Base-by-base conservation (phyloP, 2,113 vertebrate genomes). In the Zootoca vivipara region DNA sequence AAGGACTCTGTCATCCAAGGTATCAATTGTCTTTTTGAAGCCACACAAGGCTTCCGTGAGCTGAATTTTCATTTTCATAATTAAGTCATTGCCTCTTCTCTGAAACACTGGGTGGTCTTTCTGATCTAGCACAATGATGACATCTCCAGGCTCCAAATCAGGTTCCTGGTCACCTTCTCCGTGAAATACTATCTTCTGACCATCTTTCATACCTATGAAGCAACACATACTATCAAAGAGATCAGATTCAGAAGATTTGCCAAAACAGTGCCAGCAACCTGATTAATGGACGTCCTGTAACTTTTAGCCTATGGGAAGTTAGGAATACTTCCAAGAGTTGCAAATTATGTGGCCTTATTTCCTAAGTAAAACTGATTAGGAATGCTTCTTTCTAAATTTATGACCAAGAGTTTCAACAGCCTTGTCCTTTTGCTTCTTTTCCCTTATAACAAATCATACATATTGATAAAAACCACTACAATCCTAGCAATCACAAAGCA, bases 91-190 rank as follows among this genome's bases (percentile, higher is more conserved):
- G 1, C 97, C 98, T 87, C 96, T 95, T 74, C 99, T 98, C 94
- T 98, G 97, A 93, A 97, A 99, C 73, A 98, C 89, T 1, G 96
- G 85, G 30, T 99, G 98, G 2, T 99, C 98, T 95, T 98, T 99
- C 92, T 99, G 98, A 93, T 99, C 98, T 82, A 99, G 96, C 73
- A 99, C 98, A 90, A 99, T 98, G 58, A 99, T 94, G 40, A 99
- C 98, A 92, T 99, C 98, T 7, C 99, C 99, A 78, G 99, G 98
- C 91, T 99, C 99, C 92, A 99, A 94, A 88, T 98, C 98, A 22
- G 99, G 99, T 87, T 99, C 98, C 94, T 99, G 98, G 93, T 99
- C 99, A 1, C 99, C 99, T 95, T 99, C 99, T 85, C 99, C 99
- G 5, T 97, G 96, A 93, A 99, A 99, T 78, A 98, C 97, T 70